Evolutionary conservation across 1,140 invertebrate genomes (phyloP), one percentile per base, ranked within the genome.

Genomic region (Neoseiulus cucumeris): DNA sequence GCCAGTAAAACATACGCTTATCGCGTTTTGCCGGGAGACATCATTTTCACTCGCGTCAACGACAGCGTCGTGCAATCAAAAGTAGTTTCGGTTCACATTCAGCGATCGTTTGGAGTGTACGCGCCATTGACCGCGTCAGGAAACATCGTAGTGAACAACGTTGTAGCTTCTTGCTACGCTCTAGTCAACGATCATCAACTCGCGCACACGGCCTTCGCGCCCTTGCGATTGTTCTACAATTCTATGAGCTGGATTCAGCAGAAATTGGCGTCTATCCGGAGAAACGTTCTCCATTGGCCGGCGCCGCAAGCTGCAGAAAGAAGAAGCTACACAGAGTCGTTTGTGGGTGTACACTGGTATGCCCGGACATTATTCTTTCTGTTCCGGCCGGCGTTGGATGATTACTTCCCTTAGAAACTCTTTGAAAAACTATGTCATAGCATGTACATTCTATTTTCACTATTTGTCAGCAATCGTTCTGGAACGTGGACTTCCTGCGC

Each of bases 81-180:
- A 68, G 84, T 95, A 0, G 73, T 83, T 0, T 73, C 76, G 0
- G 77, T 85, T 1, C 76, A 77, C 22, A 74, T 80, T 17, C 77
- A 83, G 9, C 73, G 80, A 1, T 77, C 79, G 20, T 76, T 76
- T 33, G 94, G 93, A 7, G 84, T 92, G 1, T 92, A 82, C 72
- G 93, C 93, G 1, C 94, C 94, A 0, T 78, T 98, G 14, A 98
- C 94, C 0, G 75, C 75, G 18, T 81, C 82, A 9, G 94, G 94
- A 0, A 95, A 86, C 28, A 77, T 98, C 12, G 79, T 98, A 28
- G 88, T 97, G 0, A 85, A 98, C 74, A 85, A 86, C 67, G 84
- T 94, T 2, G 80, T 91, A 0, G 87, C 88, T 1, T 96, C 92
- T 0, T 98, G 93, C 74, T 98, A 97, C 77, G 93, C 93, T 0